Base-by-base conservation (phyloP, 1,140 invertebrate genomes). In the Diorhabda sublineata region DNA sequence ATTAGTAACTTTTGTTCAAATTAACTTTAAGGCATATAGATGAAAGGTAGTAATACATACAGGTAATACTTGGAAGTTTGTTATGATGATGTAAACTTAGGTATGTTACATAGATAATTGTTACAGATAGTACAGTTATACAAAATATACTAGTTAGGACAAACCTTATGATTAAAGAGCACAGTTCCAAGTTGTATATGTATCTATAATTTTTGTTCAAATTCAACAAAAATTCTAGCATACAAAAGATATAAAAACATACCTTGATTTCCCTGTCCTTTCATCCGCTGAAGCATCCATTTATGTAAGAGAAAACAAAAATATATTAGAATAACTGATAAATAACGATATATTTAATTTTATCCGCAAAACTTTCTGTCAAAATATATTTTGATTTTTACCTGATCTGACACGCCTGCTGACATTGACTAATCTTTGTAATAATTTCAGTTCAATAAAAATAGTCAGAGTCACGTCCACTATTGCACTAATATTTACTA, bases 201-300 rank as follows among this genome's bases (percentile, higher is more conserved):
- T 26, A 26, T 26, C 26, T 26, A 26, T 26, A 26, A 26, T 26
- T 42, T 41, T 41, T 26, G 3, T 59, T 59, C 9, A 43, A 42
- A 41, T 42, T 41, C 11, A 61, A 41, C 43, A 61, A 43, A 60
- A 61, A 61, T 3, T 61, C 9, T 61, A 9, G 59, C 8, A 61
- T 2, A 61, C 26, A 26, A 26, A 43, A 61, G 61, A 52, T 43
- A 44, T 69, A 67, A 67, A 78, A 76, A 80, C 84, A 84, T 87
- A 89, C 88, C 88, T 89, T 89, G 87, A 83, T 91, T 92, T 85
- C 90, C 88, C 88, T 92, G 91, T 88, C 91, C 91, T 92, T 92
- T 93, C 90, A 92, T 92, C 89, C 91, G 91, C 91, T 93, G 86
- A 80, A 75, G 81, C 64, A 71, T 66, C 74, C 73, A 83, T 82